A percentile compares a stretch with the other conserved stretches of the same genome.
Conservation (phyloP, 2,888 invertebrate genomes). For the Uropetala carovei region DNA sequence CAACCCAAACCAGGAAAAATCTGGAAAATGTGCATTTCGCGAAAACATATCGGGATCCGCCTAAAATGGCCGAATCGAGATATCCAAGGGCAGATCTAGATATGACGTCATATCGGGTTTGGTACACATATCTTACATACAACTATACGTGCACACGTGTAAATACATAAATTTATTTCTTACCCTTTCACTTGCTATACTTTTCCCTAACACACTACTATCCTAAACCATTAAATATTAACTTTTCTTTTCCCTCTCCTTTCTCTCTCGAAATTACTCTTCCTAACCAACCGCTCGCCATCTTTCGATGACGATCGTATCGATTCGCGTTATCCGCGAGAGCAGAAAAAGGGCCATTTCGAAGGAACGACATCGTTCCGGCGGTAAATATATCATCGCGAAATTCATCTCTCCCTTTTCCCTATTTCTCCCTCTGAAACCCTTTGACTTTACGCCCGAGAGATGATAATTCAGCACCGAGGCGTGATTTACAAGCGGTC, state of each 20-base stretch:
- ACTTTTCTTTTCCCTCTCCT: not conserved
- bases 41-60: too few relatives aligned
- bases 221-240: not conserved
- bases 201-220: not conserved
- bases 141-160: too few relatives aligned
- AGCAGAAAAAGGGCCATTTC: not conserved
- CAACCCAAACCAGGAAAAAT: too few relatives aligned
- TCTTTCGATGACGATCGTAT: conserved; percentile 30
- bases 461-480: too few relatives aligned
- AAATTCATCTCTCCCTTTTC: not conserved
- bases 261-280: not conserved
- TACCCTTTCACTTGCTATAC: not conserved
- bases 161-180: too few relatives aligned
- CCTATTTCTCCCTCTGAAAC: too few relatives aligned
- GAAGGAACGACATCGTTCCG: not conserved
- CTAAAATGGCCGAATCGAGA: not conserved
- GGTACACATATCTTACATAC: too few relatives aligned
- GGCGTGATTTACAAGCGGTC: too few relatives aligned
- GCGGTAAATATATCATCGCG: not conserved
- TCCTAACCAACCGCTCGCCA: not conserved
- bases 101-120: too few relatives aligned
- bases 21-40: too few relatives aligned
- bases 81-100: too few relatives aligned
- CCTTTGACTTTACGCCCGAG: too few relatives aligned
- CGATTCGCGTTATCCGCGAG: not conserved